Base-by-base conservation (phyloP, 1,140 invertebrate genomes). In the Zaprionus capensis region DNA sequence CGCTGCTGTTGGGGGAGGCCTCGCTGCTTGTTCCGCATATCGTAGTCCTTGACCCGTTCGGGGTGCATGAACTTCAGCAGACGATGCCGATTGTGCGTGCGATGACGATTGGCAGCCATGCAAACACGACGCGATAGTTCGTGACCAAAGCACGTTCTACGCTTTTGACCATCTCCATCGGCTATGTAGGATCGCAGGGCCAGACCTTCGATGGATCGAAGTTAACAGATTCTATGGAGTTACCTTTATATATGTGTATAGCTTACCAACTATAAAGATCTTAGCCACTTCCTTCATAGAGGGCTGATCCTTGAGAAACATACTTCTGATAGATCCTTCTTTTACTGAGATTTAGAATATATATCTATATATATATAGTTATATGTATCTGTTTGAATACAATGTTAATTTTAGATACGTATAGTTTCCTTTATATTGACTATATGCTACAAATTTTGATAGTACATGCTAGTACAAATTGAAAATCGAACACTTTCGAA, bases 281-380 rank as follows among this genome's bases (percentile, higher is more conserved):
- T 80, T 77, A 26, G 65, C 65, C 31, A 80, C 75, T 31, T 80
- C 75, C 14, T 61, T 73, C 0, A 80, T 51, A 3, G 63, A 46
- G 26, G 77, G 73, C 44, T 75, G 77, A 71, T 79, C 77, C 36
- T 67, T 71, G 5, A 79, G 77, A 64, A 79, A 56, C 68, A 76
- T 76, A 17, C n/a, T 63, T 28, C 31, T 71, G 31, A 59, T 36
- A 5, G 15, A 26, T 28, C 5, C n/a, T 24, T 14, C 22, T 36
- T n/a, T 41, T 9, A 55, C 41, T 69, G 14, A 15, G 44, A 61
- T 49, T 67, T 67, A 2, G 34, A 51, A 49, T 44, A 24, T 24
- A 17, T 64, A 15, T 57, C 26, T 36, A 1, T 20, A 34, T 31
- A 66, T 38, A 15, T 34, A 31, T 63, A 26, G n/a, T 12, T 64